These are phyloP conservation scores for Apamea epomidion DNA, from an alignment of 2,888 invertebrate genomes.

Conservation along the genomic window DNA sequence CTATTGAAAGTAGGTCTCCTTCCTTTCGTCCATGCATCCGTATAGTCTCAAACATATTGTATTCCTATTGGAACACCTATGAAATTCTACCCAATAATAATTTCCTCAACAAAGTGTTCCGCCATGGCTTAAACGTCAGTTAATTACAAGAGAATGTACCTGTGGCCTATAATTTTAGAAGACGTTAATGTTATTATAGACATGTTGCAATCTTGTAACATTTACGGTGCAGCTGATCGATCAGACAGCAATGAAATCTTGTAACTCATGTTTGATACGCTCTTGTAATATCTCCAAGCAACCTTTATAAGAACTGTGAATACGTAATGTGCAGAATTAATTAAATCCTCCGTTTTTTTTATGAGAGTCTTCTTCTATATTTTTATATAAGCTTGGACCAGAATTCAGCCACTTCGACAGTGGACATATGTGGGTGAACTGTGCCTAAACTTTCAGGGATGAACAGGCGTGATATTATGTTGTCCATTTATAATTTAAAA, in stretches of 20 bases:
- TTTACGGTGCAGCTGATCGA: conserved; percentile 33
- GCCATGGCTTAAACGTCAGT: conserved; percentile 37
- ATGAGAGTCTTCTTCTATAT: too few relatives aligned
- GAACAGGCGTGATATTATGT: too few relatives aligned
- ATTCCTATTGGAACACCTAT: background rate
- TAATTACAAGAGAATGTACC: conserved; percentile 34
- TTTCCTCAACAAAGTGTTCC: background rate
- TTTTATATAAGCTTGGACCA: too few relatives aligned
- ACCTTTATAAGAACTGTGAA: background rate
- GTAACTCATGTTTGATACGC: background rate
- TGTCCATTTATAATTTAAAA: too few relatives aligned
- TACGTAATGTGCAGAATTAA: conserved; percentile 4
- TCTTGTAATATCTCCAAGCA: conserved; percentile 7
- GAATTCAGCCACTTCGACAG: too few relatives aligned
- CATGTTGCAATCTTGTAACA: conserved; percentile 45
- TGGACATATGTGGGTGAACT: too few relatives aligned
- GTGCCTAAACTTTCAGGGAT: too few relatives aligned
- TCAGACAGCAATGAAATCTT: conserved; percentile 1
- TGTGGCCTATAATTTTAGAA: conserved; percentile 8
- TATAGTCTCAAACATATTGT: background rate
- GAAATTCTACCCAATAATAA: background rate
- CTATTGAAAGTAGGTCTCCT: too few relatives aligned
- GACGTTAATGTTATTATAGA: conserved; percentile 8
- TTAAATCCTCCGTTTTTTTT: background rate
- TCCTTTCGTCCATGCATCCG: too few relatives aligned